These are phyloP conservation scores for Polia nebulosa DNA, from an alignment of 2,888 invertebrate genomes.

Conservation along the genomic window DNA sequence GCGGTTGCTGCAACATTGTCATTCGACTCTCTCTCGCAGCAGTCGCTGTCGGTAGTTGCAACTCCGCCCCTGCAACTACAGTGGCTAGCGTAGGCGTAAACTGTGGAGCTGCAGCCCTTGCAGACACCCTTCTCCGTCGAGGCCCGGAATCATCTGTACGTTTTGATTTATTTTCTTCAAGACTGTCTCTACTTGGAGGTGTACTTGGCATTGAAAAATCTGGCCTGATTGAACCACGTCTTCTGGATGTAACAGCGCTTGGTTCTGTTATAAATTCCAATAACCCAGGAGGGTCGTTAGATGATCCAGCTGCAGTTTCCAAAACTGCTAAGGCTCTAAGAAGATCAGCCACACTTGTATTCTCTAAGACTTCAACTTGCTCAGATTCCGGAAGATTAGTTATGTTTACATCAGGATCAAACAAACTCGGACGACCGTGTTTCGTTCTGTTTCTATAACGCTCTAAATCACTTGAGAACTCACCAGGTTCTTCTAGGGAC, in stretches of 20 bases:
- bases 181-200: slow-evolving; percentile 72
- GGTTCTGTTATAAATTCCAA: slow-evolving; percentile 77
- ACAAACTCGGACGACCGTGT: slow-evolving; percentile 86
- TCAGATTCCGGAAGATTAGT: slow-evolving; percentile 82
- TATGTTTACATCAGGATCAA: slow-evolving; percentile 86
- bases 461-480: slow-evolving; percentile 81
- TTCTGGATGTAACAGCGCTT: slow-evolving; percentile 70
- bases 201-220: slow-evolving; percentile 77
- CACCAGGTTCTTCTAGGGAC: slow-evolving; percentile 76
- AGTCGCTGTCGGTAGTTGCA: slow-evolving; percentile 83
- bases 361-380: slow-evolving; percentile 93
- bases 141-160: slow-evolving; percentile 72
- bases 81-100: slow-evolving; percentile 88
- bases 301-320: slow-evolving; percentile 79
- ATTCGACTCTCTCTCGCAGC: slow-evolving; percentile 86
- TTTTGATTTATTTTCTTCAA: slow-evolving; percentile 73
- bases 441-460: slow-evolving; percentile 84
- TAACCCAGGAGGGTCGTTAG: slow-evolving; percentile 72
- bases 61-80: slow-evolving; percentile 86
- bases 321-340: slow-evolving; percentile 94
- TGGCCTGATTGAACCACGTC: slow-evolving; percentile 82
- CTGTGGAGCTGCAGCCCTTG: slow-evolving; percentile 83
- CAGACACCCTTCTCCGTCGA: slow-evolving; percentile 84
- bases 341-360: slow-evolving; percentile 96
- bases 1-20: slow-evolving; percentile 86